Base-by-base conservation (phyloP, 2,888 invertebrate species). In the Ischnus inquisitorius region DNA sequence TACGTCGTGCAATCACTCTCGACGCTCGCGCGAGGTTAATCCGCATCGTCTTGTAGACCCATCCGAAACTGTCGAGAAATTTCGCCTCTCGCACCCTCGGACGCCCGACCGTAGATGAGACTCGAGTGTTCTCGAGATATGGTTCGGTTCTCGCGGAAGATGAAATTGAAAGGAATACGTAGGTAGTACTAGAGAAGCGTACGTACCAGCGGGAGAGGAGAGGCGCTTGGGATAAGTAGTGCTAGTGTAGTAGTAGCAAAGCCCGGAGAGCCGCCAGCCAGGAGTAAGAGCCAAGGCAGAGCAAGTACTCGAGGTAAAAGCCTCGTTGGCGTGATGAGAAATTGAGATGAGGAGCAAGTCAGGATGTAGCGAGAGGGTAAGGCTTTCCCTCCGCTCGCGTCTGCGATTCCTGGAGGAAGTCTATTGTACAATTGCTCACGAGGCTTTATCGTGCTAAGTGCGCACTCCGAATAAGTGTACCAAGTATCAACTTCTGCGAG, bases 311-410 rank as follows among this genome's bases (percentile, higher is more conserved):
- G 83, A 79, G 83, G 75, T 79, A 83, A 79, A 83, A 83, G 83
- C 83, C 83, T 79, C 83, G 79, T 83, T 83, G 79, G 79, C 69
- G 65, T 41, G 79, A 83, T 83, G 83, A 83, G 75, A 83, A 83
- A 83, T 83, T 79, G 67, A 79, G 82, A 83, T 62, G 82, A 79
- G 82, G 67, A 60, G 79, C 79, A 72, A 79, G 62, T 69, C 74
- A 69, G 64, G 75, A 75, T 75, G 62, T 46, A 46, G 25, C n/a
- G 51, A 48, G 41, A n/a, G 65, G 71, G 39, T 34, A 4, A 12
- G 8, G n/a, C 57, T 43, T 57, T 25, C 72, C 10, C 67, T n/a
- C 46, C 10, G 57, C 54, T 19, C 72, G 48, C 25, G 72, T 67
- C 46, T 39, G 67, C 65, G 77, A 22, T 72, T 77, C 77, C 43